Evolutionary conservation across 2,797 vertebrate genomes (phyloP), one percentile per base, ranked within the genome.

Genomic region (Tadarida brasiliensis): DNA sequence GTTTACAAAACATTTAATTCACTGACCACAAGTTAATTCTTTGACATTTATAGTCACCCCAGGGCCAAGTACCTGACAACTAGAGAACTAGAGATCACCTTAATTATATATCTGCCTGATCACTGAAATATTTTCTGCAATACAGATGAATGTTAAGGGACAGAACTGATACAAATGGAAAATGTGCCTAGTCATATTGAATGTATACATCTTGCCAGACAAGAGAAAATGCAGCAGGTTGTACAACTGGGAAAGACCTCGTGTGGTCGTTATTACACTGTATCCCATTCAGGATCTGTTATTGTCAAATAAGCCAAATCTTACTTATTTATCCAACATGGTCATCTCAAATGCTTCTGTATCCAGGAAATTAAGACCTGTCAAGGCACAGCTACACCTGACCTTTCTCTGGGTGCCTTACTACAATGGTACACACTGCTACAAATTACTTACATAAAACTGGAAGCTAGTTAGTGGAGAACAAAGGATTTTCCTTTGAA

Each of bases 201-300:
- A 3, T 8, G 30, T 3, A 15, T 7, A 10, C 6, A 28, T n/a
- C 63, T 30, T 44, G 49, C 14, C 3, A 26, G 44, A 24, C 0
- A 0, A 57, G 11, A 67, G 35, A 63, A 67, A 90, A 82, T 61
- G 47, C 11, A 16, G 73, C 16, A 51, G 47, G 35, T 5, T 59
- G 49, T 17, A 4, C 26, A 19, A 47, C 22, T 1, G 14, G 16
- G 51, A 33, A 15, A 56, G 20, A 49, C 19, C 26, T 54, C 20
- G 1, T 3, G 16, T 80, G 15, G 54, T 35, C 24, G n/a, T 24
- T n/a, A 4, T 6, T 16, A 11, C 1, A 2, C 0, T 16, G 20
- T 1, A 44, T 22, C 49, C 65, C 19, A 12, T 2, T 78, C 30
- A n/a, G 47, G 51, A 70, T 26, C 30, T 9, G 14, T 19, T 56